A percentile compares a stretch with the other conserved stretches of the same genome.
These are phyloP conservation scores for Troides aeacus DNA, from an alignment of 2,888 invertebrate species.

Conservation along the genomic window DNA sequence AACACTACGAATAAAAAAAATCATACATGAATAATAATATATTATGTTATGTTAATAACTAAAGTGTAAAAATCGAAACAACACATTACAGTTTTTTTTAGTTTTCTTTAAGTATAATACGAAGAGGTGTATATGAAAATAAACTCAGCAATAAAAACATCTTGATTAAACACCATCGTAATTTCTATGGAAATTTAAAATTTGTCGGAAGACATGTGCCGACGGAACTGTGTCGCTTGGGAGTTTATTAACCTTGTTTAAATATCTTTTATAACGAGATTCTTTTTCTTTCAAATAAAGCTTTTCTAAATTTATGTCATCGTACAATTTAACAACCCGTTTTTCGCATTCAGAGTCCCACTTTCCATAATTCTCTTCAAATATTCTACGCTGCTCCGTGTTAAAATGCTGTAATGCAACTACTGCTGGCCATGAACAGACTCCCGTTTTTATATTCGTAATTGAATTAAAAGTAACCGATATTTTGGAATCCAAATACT, in stretches of 20 bases:
- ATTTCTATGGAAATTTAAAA: too few species aligned
- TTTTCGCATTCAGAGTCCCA: conserved; percentile 10
- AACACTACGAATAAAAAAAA: too few species aligned
- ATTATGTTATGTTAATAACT: too few species aligned
- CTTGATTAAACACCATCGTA: too few species aligned
- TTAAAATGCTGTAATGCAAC: conserved; percentile 10
- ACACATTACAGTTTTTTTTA: too few species aligned
- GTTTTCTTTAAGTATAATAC: too few species aligned
- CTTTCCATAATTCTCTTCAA: conserved; percentile 11
- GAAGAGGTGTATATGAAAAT: too few species aligned
- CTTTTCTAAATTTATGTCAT: conserved; percentile 5
- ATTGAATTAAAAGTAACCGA: background rate
- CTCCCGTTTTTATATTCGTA: conserved; percentile 3
- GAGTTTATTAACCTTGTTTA: conserved; percentile 6
- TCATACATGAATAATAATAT: too few species aligned
- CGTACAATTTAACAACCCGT: conserved; percentile 8
- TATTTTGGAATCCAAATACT: conserved; percentile 4
- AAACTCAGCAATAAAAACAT: too few species aligned
- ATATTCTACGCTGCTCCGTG: conserved; percentile 6
- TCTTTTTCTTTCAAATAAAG: conserved; percentile 9
- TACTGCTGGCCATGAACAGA: conserved; percentile 11
- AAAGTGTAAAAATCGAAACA: too few species aligned
- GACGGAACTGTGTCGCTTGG: background rate
- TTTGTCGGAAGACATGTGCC: too few species aligned
- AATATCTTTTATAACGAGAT: conserved; percentile 3